Conservation (phyloP, 2,113 vertebrate species). For the Euleptes europaea region DNA sequence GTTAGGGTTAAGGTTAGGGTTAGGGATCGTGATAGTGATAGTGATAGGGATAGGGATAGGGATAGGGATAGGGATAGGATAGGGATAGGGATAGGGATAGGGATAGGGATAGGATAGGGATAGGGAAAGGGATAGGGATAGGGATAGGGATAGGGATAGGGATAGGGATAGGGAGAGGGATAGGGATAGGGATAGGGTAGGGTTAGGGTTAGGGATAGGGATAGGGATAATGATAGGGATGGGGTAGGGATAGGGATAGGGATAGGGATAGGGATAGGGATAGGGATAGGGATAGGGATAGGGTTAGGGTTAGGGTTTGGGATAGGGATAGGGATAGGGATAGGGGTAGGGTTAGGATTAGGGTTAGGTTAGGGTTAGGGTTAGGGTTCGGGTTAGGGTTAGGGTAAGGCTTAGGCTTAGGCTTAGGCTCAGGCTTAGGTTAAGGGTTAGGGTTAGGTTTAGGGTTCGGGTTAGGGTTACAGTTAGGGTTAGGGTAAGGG, state of each 20-base stretch:
- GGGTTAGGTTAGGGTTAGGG: too few species aligned
- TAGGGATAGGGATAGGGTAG: background rate
- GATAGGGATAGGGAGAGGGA: background rate
- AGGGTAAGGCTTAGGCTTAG: background rate
- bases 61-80: background rate
- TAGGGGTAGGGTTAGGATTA: too few species aligned
- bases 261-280: background rate
- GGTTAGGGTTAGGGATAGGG: background rate
- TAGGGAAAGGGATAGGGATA: background rate
- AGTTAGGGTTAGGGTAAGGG: background rate
- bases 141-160: background rate
- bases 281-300: background rate
- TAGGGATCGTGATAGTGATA: background rate
- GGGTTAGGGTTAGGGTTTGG: background rate
- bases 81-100: background rate
- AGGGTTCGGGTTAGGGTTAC: too few species aligned
- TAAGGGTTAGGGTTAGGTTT: too few species aligned
- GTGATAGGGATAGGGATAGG: background rate
- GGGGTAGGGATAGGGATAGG: background rate
- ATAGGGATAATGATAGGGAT: too few species aligned
- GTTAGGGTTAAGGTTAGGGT: too few species aligned
- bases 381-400: background rate
- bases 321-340: too few species aligned
- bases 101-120: background rate
- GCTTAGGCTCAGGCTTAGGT: background rate